Base-by-base conservation (phyloP, 2,797 vertebrate genomes). In the Sitta carolinensis region DNA sequence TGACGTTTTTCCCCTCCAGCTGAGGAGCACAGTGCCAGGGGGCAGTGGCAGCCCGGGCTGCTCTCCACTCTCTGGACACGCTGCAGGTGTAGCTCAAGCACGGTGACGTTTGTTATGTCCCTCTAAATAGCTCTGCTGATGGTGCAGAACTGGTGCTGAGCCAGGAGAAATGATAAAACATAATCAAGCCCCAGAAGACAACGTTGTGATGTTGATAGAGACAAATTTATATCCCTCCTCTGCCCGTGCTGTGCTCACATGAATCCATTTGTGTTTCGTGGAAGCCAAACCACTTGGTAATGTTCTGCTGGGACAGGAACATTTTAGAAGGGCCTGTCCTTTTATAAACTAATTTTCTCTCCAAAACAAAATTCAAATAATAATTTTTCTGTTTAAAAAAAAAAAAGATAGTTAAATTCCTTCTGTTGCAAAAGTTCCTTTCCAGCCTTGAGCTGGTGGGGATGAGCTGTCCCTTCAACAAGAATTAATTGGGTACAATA, bases 91-190 rank as follows among this genome's bases (percentile, higher is more conserved):
- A 79, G 74, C 69, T 73, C 62, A 34, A 75, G 62, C 30, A 50
- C 0, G 1, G 80, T 27, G 87, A 66, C 2, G 22, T 87, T 94
- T 51, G 50, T 81, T 21, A 16, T 16, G 62, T 45, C 47, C 68
- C 89, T 81, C 52, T 52, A 59, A 95, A 93, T 76, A 93, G 47
- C 89, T 93, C 58, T 77, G 81, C 43, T 95, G 96, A 83, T 62
- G 92, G 45, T 54, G 82, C 89, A 85, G 72, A 75, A 50, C 78
- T 74, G 79, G 43, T 91, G 93, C 91, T 92, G 93, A 97, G 84
- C 92, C 84, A 92, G 79, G 64, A 75, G 73, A 94, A 95, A 89
- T 17, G 20, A 55, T 50, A 87, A 91, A 43, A 75, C 43, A 40
- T 50, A 59, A 85, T 58, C 36, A 59, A 73, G 75, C 9, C 58